Percentiles rank a stretch among this genome's conserved stretches.
Evolutionary conservation across 2,113 vertebrate species (phyloP).

Genomic region (Alexandromys fortis): DNA sequence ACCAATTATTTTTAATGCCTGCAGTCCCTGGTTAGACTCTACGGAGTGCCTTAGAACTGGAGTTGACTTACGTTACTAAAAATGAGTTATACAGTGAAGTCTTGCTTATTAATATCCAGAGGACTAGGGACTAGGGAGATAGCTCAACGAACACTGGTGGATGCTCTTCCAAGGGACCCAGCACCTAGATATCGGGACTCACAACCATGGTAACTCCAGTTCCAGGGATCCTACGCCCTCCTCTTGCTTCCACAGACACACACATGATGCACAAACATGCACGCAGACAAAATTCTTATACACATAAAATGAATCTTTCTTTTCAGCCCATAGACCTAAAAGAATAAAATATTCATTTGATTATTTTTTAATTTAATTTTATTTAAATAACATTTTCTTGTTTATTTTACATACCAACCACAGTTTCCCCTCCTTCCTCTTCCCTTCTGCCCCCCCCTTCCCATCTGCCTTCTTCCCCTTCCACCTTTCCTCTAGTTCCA

Average conservation of each 20-base stretch:
- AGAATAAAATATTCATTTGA: background rate
- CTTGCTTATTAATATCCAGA: conserved; percentile 14
- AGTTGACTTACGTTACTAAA: conserved; percentile 20
- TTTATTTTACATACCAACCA: no score
- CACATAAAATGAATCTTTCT: background rate
- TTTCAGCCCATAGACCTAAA: background rate
- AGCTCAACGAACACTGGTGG: background rate
- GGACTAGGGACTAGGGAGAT: no score
- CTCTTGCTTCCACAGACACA: background rate
- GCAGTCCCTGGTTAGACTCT: background rate
- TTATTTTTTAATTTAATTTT: no score
- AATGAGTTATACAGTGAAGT: background rate
- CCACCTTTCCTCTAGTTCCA: no score
- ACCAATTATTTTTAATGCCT: conserved; percentile 16
- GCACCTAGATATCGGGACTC: background rate
- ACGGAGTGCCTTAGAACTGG: background rate
- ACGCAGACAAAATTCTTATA: background rate
- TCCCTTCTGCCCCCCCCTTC: no score
- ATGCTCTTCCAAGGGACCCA: background rate
- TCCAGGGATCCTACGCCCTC: background rate
- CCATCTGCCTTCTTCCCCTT: no score
- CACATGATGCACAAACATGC: background rate
- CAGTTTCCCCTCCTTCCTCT: no score
- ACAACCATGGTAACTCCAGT: background rate
- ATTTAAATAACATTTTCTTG: no score